These are phyloP conservation scores for Oncorhynchus tshawytscha DNA, from an alignment of 2,113 vertebrate species.

Conservation along the genomic window DNA sequence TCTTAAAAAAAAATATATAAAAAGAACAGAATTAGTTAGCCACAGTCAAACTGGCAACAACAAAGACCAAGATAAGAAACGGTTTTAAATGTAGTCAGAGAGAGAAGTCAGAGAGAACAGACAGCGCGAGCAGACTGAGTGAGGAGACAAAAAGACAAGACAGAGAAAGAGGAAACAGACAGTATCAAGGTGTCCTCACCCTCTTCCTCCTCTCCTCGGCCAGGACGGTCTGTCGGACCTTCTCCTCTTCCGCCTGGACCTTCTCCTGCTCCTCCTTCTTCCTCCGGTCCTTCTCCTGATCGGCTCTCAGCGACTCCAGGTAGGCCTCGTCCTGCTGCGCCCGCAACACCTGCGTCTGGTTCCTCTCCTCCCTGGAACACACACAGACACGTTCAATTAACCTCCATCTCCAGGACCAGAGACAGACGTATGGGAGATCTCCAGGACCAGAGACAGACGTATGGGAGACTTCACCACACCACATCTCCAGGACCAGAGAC, in stretches of 20 bases:
- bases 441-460: no score
- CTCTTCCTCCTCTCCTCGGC: constrained; percentile 87
- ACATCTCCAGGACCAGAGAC: no score
- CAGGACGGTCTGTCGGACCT: constrained; percentile 83
- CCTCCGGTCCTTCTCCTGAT: constrained; percentile 96
- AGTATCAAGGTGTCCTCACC: constrained; percentile 66
- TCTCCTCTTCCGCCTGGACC: constrained; percentile 87
- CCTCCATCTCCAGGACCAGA: not conserved
- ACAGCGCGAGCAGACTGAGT: no score
- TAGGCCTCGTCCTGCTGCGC: constrained; percentile 97
- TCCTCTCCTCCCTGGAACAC: constrained; percentile 89
- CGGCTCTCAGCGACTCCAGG: constrained; percentile 87
- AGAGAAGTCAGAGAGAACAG: not conserved
- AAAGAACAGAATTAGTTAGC: not conserved
- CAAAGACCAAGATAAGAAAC: not conserved
- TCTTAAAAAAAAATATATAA: constrained; percentile 89
- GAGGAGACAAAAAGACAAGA: no score
- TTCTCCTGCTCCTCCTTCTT: constrained; percentile 90
- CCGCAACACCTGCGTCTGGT: constrained; percentile 94
- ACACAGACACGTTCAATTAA: not conserved
- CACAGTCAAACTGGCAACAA: not conserved
- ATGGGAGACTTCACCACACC: no score
- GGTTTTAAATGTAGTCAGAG: not conserved
- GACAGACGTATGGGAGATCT: no score
- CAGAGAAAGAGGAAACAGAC: not conserved